Evolutionary conservation across 2,888 invertebrate species (phyloP), one percentile per base, ranked within the genome.

Genomic region (Aspidiotus rigidus): DNA sequence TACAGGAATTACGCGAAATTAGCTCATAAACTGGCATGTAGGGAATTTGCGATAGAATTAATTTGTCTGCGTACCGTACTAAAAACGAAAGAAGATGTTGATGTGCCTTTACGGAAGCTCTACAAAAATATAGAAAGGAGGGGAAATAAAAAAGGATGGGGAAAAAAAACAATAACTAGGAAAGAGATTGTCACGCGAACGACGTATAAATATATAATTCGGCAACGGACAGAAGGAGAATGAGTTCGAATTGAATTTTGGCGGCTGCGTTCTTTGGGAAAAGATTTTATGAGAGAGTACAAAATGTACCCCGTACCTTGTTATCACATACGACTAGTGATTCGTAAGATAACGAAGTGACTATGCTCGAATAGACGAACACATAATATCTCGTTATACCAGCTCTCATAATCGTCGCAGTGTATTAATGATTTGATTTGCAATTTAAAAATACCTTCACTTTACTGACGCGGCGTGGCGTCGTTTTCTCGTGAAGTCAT

Each of bases 41-140:
- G 57, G 66, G 66, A 66, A 66, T 66, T 66, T 66, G 59, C 59
- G 66, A 66, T 66, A 59, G 66, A 66, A 66, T 66, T 66, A 66
- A 66, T 66, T 66, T 66, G 66, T 66, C 66, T 66, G 49, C 66
- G 66, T 28, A 59, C 28, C 28, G 39, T 54, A 64, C 54, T 54
- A 64, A 64, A 60, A 54, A 53, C 40, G 54, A 64, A 64, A 60
- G 54, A 63, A 64, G 64, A 64, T 54, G 64, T 53, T 54, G 64
- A 40, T 54, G 55, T 54, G 53, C 55, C 64, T 64, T 28, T 17
- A 64, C 64, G 55, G 64, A 64, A 64, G 64, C 64, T 40, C 40
- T 13, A 64, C 40, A 64, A 64, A 64, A 49, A 62, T 28, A 5
- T 28, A 28, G 28, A 28, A 28, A 28, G 28, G 40, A 61, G 41